Percentiles rank a stretch among this genome's conserved stretches.
Conservation (phyloP, 1,140 invertebrate genomes). For the Papilio glaucus region DNA sequence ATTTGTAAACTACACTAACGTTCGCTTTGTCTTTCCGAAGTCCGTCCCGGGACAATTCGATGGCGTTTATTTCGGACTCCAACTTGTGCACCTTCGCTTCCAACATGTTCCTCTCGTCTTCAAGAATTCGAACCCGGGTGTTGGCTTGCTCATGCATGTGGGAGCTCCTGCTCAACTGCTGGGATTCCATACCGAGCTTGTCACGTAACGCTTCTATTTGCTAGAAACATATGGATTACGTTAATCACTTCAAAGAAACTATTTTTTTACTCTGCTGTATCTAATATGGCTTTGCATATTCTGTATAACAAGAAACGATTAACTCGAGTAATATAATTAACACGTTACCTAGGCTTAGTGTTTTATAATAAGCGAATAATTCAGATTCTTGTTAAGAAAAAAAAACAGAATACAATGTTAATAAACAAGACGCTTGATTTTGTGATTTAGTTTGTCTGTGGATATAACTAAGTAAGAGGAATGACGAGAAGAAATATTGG, state of each 20-base stretch:
- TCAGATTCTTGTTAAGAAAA: background rate
- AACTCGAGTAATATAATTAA: constrained; percentile 8
- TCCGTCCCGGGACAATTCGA: constrained; percentile 86
- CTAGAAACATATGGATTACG: constrained; percentile 68
- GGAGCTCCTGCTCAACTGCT: constrained; percentile 86
- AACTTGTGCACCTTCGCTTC: constrained; percentile 88
- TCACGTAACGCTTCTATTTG: constrained; percentile 88
- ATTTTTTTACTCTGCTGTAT: constrained; percentile 4
- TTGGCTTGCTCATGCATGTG: constrained; percentile 86
- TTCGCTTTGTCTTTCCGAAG: constrained; percentile 88
- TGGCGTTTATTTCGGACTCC: constrained; percentile 87
- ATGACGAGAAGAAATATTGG: background rate
- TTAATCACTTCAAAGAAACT: constrained; percentile 18
- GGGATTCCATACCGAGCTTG: constrained; percentile 86
- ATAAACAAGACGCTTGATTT: background rate
- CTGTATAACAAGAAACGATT: background rate
- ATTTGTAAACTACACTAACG: constrained; percentile 63
- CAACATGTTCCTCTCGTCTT: constrained; percentile 87
- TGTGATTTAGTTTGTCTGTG: background rate
- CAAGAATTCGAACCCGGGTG: constrained; percentile 85
- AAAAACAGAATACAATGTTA: background rate
- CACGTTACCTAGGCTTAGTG: constrained; percentile 12
- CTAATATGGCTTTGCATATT: constrained; percentile 12
- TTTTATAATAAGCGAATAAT: constrained; percentile 5
- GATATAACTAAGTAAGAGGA: background rate